Evolutionary conservation across 2,888 invertebrate species (phyloP).

Genomic region (Fragum sueziense): DNA sequence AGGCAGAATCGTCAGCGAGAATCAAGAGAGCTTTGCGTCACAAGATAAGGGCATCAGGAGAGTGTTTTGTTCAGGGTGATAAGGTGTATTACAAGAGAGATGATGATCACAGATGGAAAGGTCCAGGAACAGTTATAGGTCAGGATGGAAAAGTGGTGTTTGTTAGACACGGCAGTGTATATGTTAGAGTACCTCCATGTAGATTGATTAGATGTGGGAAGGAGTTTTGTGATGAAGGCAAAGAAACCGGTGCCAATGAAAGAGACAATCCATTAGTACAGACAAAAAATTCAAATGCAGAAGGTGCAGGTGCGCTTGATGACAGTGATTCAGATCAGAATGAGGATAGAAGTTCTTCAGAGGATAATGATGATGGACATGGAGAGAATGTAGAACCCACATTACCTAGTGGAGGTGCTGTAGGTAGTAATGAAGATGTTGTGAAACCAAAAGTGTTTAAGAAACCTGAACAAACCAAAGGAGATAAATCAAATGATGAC

Average conservation of each 20-base stretch:
- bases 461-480: neutral
- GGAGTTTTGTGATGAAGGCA: slow-evolving; percentile 19
- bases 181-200: slow-evolving; percentile 49
- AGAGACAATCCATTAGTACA: neutral
- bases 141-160: slow-evolving; percentile 59
- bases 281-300: neutral
- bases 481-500: neutral
- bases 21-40: slow-evolving; percentile 46
- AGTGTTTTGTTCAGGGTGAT: slow-evolving; percentile 42
- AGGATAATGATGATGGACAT: too few species aligned
- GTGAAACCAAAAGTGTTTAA: neutral
- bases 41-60: slow-evolving; percentile 38
- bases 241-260: neutral
- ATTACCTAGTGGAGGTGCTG: neutral
- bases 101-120: slow-evolving; percentile 56
- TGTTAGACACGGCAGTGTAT: slow-evolving; percentile 57
- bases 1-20: slow-evolving; percentile 52
- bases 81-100: slow-evolving; percentile 56
- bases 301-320: too few species aligned
- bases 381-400: too few species aligned
- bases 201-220: slow-evolving; percentile 39
- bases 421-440: neutral
- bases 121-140: slow-evolving; percentile 56
- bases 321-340: neutral
- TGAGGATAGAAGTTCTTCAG: too few species aligned